Conservation (phyloP, 1,140 invertebrate species). For the Globodera ellingtonae region DNA sequence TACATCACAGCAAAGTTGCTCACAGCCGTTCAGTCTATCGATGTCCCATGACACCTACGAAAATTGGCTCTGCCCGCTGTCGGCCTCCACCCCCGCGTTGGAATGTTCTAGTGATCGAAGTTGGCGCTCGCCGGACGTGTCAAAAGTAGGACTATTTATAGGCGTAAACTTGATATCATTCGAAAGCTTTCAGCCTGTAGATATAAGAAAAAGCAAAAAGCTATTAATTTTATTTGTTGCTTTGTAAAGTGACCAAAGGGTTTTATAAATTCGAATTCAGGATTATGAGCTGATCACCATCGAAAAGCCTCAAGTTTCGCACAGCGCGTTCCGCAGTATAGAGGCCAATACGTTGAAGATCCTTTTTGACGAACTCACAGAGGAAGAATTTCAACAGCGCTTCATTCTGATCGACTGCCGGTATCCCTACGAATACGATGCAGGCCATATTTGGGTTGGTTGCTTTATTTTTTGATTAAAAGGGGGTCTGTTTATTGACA, state of each 20-base stretch:
- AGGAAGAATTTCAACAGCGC: conserved; percentile 43
- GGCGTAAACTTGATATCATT: too few relatives aligned
- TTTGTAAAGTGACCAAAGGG: not conserved
- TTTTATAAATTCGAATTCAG: conserved; percentile 19
- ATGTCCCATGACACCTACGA: too few relatives aligned
- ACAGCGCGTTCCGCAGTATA: conserved; percentile 51
- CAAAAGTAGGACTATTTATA: not conserved
- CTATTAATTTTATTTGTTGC: too few relatives aligned
- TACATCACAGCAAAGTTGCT: not conserved
- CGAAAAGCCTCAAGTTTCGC: conserved; percentile 30
- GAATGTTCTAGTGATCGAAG: conserved; percentile 1
- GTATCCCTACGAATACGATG: conserved; percentile 95
- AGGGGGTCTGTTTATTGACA: not conserved
- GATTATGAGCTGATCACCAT: conserved; percentile 43
- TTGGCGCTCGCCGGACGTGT: conserved; percentile 25
- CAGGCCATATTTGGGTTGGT: conserved; percentile 80
- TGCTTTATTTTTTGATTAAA: conserved; percentile 5
- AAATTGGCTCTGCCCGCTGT: not conserved
- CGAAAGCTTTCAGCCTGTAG: too few relatives aligned
- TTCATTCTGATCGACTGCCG: conserved; percentile 71
- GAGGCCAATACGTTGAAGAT: conserved; percentile 37
- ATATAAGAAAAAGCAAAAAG: too few relatives aligned
- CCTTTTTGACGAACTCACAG: conserved; percentile 39
- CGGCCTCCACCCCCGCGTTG: not conserved
- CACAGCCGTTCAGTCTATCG: too few relatives aligned